Conservation (phyloP, 2,113 vertebrate species). For the Cettia cetti region DNA sequence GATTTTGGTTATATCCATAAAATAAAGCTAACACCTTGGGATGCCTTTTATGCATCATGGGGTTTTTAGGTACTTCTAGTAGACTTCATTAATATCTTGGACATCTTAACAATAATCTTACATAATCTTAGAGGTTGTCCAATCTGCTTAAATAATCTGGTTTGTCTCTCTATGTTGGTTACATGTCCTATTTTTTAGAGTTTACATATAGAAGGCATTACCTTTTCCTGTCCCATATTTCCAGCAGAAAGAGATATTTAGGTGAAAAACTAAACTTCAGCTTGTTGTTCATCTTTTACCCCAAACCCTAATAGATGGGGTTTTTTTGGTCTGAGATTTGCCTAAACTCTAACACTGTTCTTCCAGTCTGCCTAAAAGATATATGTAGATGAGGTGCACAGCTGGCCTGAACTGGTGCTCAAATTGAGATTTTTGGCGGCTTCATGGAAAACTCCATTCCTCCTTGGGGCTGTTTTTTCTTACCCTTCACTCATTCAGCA, state of each 20-base stretch:
- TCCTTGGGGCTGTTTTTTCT: not conserved
- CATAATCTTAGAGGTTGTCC: not conserved
- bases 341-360: not conserved
- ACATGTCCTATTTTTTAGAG: not conserved
- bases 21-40: not conserved
- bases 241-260: not conserved
- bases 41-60: not conserved
- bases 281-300: not conserved
- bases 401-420: not conserved
- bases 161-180: not conserved
- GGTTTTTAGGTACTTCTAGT: not conserved
- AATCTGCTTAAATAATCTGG: not conserved
- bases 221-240: not conserved
- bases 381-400: not conserved
- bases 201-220: not conserved
- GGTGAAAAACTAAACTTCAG: not conserved
- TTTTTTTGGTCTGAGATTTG: not conserved
- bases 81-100: not conserved
- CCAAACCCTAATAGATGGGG: not conserved
- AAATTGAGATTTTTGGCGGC: not conserved
- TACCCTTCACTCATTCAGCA: not conserved
- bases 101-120: not conserved
- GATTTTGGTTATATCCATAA: not conserved
- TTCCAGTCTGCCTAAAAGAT: not conserved
- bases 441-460: not conserved